Evolutionary conservation across 1,140 invertebrate species (phyloP), one percentile per base, ranked within the genome.

Genomic region (Sycophila sp.): DNA sequence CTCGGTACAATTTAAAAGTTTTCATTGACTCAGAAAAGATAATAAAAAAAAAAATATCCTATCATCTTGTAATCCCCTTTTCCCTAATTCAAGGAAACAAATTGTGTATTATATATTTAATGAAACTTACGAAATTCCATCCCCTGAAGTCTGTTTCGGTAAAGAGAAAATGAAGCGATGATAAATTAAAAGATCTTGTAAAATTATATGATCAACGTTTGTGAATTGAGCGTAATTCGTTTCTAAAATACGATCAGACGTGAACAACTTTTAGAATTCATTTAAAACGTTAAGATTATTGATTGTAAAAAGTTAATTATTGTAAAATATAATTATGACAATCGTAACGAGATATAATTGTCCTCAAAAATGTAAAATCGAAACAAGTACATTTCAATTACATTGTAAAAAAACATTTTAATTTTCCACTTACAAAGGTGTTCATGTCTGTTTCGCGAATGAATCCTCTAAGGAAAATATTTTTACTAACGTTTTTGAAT

Each of bases 51-150:
- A 26, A 34, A 56, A 34, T 38, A 32, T 47, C 2, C 4, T 51
- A 7, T 49, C 53, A n/a, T 67, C 13, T 22, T 69, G 22, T 38
- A 40, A 38, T 32, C 24, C 56, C 49, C n/a, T 26, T n/a, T 55
- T 36, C 26, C 26, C 11, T 58, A 36, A 8, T 53, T 65, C 13
- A n/a, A n/a, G 26, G 26, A 56, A 67, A 45, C n/a, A 58, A 36
- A 58, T 15, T 58, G 34, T 55, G 45, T 8, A 53, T 22, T 22
- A 66, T 7, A 53, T 40, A 30, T 28, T 30, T 38, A n/a, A 53
- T 7, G 22, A 34, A n/a, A n/a, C n/a, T n/a, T n/a, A n/a, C n/a
- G n/a, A n/a, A n/a, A n/a, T n/a, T 53, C 26, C 15, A 17, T 40
- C 36, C n/a, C n/a, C 34, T 64, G 13, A 51, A 34, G n/a, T 17